Evolutionary conservation across 2,113 vertebrate species (phyloP).

Genomic region (Pteruthius melanotis): DNA sequence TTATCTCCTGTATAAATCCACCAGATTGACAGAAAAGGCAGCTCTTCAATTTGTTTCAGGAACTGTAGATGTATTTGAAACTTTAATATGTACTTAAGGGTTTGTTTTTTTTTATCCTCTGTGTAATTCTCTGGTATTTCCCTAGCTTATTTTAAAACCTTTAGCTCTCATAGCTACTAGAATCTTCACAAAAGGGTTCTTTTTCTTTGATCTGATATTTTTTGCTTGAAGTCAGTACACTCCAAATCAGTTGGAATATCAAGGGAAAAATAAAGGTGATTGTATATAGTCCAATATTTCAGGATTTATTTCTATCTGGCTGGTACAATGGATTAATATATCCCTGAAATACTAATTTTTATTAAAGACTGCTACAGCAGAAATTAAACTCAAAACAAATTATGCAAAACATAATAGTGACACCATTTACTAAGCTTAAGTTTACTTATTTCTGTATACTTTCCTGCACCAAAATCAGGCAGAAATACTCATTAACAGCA

Average conservation of each 20-base stretch:
- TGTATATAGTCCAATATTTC: background rate
- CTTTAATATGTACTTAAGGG: background rate
- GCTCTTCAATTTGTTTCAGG: background rate
- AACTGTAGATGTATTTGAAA: background rate
- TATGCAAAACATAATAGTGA: background rate
- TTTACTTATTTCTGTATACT: background rate
- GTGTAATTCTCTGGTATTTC: background rate
- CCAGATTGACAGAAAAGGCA: background rate
- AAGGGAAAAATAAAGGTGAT: background rate
- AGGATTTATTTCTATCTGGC: background rate
- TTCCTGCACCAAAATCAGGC: background rate
- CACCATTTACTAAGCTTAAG: background rate
- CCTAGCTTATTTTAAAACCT: rapidly evolving
- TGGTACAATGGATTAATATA: background rate
- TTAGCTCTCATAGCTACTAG: background rate
- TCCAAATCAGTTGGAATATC: background rate
- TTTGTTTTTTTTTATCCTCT: background rate
- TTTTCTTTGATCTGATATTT: background rate
- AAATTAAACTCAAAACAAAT: background rate
- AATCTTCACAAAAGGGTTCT: background rate
- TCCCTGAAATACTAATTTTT: background rate
- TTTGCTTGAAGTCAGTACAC: background rate
- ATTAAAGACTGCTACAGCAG: background rate
- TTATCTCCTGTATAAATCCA: background rate
- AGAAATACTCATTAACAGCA: background rate